Conservation (phyloP, 53 echinoderm and acorn worm species). For the Astropecten irregularis region DNA sequence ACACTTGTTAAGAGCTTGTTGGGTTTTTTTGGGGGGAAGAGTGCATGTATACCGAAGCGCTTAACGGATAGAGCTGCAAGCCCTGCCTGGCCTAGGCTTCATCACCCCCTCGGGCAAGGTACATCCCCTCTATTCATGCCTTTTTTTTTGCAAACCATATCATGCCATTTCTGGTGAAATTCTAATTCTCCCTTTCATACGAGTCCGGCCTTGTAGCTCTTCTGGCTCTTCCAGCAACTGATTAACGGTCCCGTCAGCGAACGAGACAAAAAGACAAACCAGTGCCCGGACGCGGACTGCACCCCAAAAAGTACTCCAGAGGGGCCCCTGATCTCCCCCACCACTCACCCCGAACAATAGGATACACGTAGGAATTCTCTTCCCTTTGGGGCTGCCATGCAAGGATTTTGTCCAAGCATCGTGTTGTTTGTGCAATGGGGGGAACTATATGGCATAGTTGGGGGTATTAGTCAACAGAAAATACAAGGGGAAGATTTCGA, state of each 20-base stretch:
- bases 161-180: background rate
- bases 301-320: too few relatives aligned
- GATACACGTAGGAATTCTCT: background rate
- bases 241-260: background rate
- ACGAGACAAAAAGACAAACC: background rate
- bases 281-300: too few relatives aligned
- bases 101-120: conserved; percentile 40
- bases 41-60: too few relatives aligned
- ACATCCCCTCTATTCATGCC: background rate
- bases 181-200: background rate
- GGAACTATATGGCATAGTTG: background rate
- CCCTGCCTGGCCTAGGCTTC: too few relatives aligned
- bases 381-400: background rate
- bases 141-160: background rate
- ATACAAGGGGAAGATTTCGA: background rate
- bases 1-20: conserved; percentile 13
- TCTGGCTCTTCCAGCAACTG: background rate
- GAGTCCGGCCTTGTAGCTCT: background rate
- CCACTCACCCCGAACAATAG: background rate
- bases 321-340: background rate
- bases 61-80: too few relatives aligned
- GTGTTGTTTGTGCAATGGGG: conserved; percentile 39
- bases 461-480: conserved; percentile 34
- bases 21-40: too few relatives aligned
- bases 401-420: background rate